phyloP scores from a whole-genome alignment of 92 coral and sea anemone species.

The Chrysogorgia sp. region DNA sequence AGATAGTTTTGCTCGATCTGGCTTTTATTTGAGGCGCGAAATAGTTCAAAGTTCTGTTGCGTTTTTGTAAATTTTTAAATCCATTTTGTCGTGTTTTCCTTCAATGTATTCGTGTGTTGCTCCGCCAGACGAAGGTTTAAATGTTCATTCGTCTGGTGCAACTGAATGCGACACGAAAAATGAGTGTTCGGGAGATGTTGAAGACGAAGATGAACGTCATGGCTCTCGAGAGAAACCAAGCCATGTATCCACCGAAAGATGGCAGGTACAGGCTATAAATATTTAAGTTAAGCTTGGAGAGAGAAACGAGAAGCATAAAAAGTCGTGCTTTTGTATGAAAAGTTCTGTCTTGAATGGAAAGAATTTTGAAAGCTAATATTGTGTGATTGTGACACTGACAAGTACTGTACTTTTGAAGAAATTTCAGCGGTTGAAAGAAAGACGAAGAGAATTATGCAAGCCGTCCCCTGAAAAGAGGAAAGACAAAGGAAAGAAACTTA shows the following conservation, averaged over 20 bases:
- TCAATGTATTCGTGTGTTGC: constrained; percentile 70
- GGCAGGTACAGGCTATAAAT: constrained; percentile 61
- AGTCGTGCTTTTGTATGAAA: not conserved
- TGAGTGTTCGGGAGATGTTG: not conserved
- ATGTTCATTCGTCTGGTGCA: not conserved
- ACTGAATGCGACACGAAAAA: not conserved
- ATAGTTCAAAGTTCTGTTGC: not conserved
- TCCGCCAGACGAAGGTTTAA: constrained; percentile 53
- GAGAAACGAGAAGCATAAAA: not conserved
- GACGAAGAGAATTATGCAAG: constrained; percentile 68
- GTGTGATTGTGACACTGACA: not conserved
- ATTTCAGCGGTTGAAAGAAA: constrained; percentile 83
- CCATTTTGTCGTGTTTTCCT: not conserved
- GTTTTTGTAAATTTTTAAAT: not conserved
- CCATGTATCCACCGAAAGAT: constrained; percentile 65
- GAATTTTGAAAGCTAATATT: not conserved
- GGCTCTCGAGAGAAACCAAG: constrained; percentile 38
- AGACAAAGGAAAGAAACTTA: constrained; percentile 52
- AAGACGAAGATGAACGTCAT: not conserved
- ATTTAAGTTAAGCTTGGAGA: not conserved
- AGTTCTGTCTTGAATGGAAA: not conserved
- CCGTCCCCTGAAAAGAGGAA: constrained; percentile 64
- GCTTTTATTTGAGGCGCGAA: not conserved
- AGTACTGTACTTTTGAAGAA: constrained; percentile 47
- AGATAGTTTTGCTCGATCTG: not conserved